phyloP scores from a whole-genome alignment of 92 coral and sea anemone species.

The Epizoanthus rinbou region DNA sequence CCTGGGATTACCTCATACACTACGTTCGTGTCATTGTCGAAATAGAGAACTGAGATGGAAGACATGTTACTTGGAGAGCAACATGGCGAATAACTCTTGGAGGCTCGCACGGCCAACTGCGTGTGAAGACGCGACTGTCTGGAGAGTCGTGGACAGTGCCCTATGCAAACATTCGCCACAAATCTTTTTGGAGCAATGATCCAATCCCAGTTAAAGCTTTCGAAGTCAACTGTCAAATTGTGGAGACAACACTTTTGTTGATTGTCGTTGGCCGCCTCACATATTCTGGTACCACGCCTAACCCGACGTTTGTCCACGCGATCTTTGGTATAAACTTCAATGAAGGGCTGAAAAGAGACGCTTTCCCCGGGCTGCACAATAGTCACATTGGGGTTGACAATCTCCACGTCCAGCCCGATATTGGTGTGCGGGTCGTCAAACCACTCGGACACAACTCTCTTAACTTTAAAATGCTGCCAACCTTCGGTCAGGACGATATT shows the following conservation, averaged over 20 bases:
- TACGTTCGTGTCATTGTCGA: conserved; percentile 32
- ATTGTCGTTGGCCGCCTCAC: conserved; percentile 32
- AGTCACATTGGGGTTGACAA: conserved; percentile 7
- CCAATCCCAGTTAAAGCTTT: conserved; percentile 56
- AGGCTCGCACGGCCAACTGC: conserved; percentile 38
- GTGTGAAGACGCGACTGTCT: conserved; percentile 40
- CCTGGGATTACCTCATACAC: conserved; percentile 42
- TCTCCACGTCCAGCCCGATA: conserved; percentile 57
- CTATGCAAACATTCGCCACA: conserved; percentile 54
- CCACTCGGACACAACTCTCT: conserved; percentile 52
- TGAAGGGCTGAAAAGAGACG: conserved; percentile 43
- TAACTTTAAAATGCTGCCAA: conserved; percentile 58
- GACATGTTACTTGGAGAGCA: conserved; percentile 54
- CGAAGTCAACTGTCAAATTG: conserved; percentile 47
- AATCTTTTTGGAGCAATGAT: conserved; percentile 61
- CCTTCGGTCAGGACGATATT: conserved; percentile 7
- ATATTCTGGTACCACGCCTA: conserved; percentile 27
- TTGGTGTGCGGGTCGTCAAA: conserved; percentile 43
- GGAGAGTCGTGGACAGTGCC: conserved; percentile 44
- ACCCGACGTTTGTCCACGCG: conserved; percentile 33
- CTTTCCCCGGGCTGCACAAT: conserved; percentile 46
- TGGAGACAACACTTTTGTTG: conserved; percentile 58
- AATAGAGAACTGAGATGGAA: conserved; percentile 50
- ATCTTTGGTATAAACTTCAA: conserved; percentile 54
- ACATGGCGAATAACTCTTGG: conserved; percentile 30